phyloP scores from a whole-genome alignment of 1,140 invertebrate genomes.

The Drepana arcuata region DNA sequence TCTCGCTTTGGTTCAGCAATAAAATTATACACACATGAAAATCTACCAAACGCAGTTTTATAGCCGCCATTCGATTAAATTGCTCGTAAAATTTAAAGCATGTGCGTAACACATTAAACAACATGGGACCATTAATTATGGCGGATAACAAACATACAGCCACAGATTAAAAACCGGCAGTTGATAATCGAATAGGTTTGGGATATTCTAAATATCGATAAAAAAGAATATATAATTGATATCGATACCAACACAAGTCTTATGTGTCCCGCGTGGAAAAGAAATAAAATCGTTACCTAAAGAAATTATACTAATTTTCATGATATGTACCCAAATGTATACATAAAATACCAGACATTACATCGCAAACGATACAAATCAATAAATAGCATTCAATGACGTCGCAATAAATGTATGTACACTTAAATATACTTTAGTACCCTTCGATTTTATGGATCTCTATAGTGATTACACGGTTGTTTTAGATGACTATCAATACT shows the following conservation, averaged over 20 bases:
- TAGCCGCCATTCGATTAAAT: no score
- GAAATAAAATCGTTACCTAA: slow-evolving; percentile 25
- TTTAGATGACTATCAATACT: slow-evolving; percentile 45
- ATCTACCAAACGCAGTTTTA: no score
- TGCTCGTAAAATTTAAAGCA: no score
- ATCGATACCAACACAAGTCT: no score
- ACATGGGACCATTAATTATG: no score
- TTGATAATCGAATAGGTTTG: no score
- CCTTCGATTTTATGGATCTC: slow-evolving; percentile 65
- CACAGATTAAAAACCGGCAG: no score
- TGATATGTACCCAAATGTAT: slow-evolving; percentile 69
- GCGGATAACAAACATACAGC: no score
- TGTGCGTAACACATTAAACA: no score
- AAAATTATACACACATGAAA: slow-evolving; percentile 41
- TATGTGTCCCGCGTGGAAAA: background rate
- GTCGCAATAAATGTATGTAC: slow-evolving; percentile 48
- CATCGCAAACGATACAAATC: slow-evolving; percentile 61
- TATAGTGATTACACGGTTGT: slow-evolving; percentile 51
- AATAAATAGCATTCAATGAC: slow-evolving; percentile 66
- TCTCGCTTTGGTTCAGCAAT: slow-evolving; percentile 63
- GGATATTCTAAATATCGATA: no score
- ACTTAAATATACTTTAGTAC: slow-evolving; percentile 59
- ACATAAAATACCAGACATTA: slow-evolving; percentile 55
- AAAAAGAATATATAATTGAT: no score
- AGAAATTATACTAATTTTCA: slow-evolving; percentile 54